phyloP scores from a whole-genome alignment of 2,797 vertebrate genomes.

The Acomys russatus region DNA sequence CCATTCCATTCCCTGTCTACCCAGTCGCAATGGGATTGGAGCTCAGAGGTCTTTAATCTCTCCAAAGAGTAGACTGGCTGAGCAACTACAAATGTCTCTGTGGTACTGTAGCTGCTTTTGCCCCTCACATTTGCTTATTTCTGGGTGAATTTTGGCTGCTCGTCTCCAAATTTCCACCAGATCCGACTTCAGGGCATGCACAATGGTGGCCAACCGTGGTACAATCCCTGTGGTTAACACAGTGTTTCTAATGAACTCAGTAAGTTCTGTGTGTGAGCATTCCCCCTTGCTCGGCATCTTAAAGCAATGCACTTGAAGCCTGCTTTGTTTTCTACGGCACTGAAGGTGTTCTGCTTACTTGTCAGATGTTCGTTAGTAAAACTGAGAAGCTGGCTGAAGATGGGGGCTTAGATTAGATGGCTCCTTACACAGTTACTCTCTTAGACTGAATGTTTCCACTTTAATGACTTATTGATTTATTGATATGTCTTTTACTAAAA shows the following conservation, averaged over 20 bases:
- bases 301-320: background rate
- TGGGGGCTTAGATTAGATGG: background rate
- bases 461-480: conserved; percentile 78
- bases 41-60: background rate
- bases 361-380: conserved; percentile 27
- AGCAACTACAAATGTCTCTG: background rate
- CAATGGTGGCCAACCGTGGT: background rate
- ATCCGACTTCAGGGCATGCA: background rate
- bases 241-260: background rate
- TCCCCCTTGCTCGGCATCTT: background rate
- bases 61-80: background rate
- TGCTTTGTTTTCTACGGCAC: background rate
- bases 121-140: background rate
- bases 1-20: background rate
- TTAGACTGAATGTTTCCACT: conserved; percentile 63
- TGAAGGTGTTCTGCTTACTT: background rate
- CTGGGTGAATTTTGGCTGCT: background rate
- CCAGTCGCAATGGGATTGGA: background rate
- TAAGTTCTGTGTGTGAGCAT: background rate
- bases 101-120: background rate
- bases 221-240: background rate
- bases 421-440: background rate
- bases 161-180: background rate
- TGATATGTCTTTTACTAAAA: conserved; percentile 69
- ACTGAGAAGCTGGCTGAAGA: conserved; percentile 19